A percentile compares a stretch with the other conserved stretches of the same genome.
phyloP scores from a whole-genome alignment of 2,797 vertebrate species.

The Apogon hyalosoma region DNA sequence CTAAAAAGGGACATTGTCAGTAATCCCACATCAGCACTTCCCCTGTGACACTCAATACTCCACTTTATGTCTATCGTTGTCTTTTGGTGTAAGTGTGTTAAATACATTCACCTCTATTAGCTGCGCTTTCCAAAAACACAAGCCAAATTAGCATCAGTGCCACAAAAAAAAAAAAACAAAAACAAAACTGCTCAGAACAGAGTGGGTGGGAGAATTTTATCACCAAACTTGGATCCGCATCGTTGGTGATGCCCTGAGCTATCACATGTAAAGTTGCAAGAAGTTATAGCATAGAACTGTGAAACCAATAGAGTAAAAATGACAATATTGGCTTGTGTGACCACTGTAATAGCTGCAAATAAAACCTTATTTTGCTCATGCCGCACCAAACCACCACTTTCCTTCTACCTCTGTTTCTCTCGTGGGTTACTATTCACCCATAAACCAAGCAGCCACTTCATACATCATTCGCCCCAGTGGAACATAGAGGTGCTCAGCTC shows the following conservation, averaged over 20 bases:
- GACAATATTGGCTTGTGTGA: slow-evolving; percentile 56
- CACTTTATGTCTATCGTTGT: slow-evolving; percentile 63
- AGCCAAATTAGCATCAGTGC: slow-evolving; percentile 38
- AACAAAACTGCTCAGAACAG: slow-evolving; percentile 68
- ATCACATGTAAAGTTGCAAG: slow-evolving; percentile 51
- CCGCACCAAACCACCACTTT: slow-evolving; percentile 27
- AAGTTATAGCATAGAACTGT: slow-evolving; percentile 30
- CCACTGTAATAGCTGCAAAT: too few relatives aligned
- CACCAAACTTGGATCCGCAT: slow-evolving; percentile 72
- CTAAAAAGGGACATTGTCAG: slow-evolving; percentile 48
- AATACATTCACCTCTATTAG: slow-evolving; percentile 48
- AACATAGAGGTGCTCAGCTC: slow-evolving; percentile 43
- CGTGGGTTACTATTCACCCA: slow-evolving; percentile 68
- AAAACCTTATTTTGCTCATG: slow-evolving; percentile 68
- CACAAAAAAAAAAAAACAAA: slow-evolving; percentile 59
- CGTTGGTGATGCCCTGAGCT: slow-evolving; percentile 54
- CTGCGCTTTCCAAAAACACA: slow-evolving; percentile 22
- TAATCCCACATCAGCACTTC: slow-evolving; percentile 67
- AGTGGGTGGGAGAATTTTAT: slow-evolving; percentile 55
- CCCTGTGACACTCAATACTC: slow-evolving; percentile 59
- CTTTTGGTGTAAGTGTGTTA: slow-evolving; percentile 46
- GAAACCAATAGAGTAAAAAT: slow-evolving; percentile 70
- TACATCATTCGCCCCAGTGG: slow-evolving; percentile 56
- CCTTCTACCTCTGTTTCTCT: slow-evolving; percentile 22
- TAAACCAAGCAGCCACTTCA: slow-evolving; percentile 69